These are phyloP conservation scores for Microctenopoma lineatum DNA, from an alignment of 2,797 vertebrate species.

Conservation along the genomic window DNA sequence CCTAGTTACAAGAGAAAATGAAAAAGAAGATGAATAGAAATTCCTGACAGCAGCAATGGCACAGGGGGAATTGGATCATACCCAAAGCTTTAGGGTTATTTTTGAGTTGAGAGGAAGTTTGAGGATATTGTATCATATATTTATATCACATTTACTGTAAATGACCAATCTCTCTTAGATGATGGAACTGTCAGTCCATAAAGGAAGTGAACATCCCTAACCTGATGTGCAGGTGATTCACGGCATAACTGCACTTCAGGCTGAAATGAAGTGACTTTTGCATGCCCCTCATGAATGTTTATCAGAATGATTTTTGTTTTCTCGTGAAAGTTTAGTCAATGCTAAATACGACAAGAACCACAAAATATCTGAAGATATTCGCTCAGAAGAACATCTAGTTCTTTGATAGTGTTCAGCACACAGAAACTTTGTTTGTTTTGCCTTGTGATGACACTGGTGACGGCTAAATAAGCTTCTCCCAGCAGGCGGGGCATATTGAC, in stretches of 20 bases:
- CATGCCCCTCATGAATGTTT: conserved; percentile 12
- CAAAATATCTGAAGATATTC: conserved; percentile 18
- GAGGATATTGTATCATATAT: conserved; percentile 68
- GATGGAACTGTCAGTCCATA: conserved; percentile 50
- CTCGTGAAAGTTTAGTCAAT: not conserved
- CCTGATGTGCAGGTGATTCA: conserved; percentile 42
- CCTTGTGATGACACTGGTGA: conserved; percentile 16
- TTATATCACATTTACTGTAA: conserved; percentile 69
- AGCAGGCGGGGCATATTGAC: not conserved
- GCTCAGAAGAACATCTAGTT: conserved; percentile 12
- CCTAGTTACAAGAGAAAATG: conserved; percentile 76
- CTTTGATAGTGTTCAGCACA: conserved; percentile 5
- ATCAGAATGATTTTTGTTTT: conserved; percentile 7
- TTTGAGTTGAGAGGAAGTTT: conserved; percentile 61
- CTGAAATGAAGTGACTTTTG: conserved; percentile 22
- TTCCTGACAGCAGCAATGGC: conserved; percentile 69
- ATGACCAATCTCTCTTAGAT: conserved; percentile 55
- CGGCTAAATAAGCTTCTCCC: conserved; percentile 14
- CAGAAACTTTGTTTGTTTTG: conserved; percentile 21
- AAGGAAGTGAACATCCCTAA: conserved; percentile 37
- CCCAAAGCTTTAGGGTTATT: conserved; percentile 68
- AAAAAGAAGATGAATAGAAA: conserved; percentile 76
- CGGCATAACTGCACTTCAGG: conserved; percentile 1
- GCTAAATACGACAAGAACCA: conserved; percentile 8
- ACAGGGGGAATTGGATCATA: conserved; percentile 76